phyloP scores from a whole-genome alignment of 1,140 invertebrate genomes.

The Plectus sambesii region DNA sequence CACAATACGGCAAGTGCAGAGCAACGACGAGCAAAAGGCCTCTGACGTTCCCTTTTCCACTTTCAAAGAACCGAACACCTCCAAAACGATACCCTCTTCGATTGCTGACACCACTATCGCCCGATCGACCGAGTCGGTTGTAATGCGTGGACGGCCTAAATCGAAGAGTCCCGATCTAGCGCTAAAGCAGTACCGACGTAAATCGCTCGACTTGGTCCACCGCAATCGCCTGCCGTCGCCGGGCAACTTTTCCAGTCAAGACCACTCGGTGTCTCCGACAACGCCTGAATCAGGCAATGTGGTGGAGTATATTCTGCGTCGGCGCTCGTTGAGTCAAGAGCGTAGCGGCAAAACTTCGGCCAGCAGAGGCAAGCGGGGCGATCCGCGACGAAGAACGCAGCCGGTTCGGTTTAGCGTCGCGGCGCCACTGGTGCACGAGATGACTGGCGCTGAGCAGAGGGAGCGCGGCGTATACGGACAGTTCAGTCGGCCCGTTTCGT shows the following conservation, averaged over 20 bases:
- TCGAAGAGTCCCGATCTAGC: conserved; percentile 11
- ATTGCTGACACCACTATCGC: not conserved
- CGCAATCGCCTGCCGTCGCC: conserved; percentile 47
- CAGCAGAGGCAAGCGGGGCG: conserved; percentile 12
- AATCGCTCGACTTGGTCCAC: conserved; percentile 47
- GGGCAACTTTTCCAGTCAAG: conserved; percentile 48
- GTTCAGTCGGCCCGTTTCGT: conserved; percentile 17
- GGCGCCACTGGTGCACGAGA: not conserved
- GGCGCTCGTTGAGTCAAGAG: conserved; percentile 46
- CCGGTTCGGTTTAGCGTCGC: conserved; percentile 16
- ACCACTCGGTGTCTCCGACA: conserved; percentile 48
- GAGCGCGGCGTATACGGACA: conserved; percentile 6
- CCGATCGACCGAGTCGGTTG: not conserved
- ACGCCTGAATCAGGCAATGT: conserved; percentile 45
- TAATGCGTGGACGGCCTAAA: not conserved
- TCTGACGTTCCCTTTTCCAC: conserved; percentile 7
- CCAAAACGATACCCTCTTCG: conserved; percentile 11
- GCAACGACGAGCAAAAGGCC: not conserved
- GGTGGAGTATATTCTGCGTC: conserved; percentile 27
- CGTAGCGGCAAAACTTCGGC: conserved; percentile 12
- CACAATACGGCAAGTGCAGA: conserved; percentile 42
- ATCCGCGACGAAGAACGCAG: conserved; percentile 24
- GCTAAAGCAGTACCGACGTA: conserved; percentile 16
- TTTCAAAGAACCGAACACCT: conserved; percentile 1
- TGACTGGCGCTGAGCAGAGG: conserved; percentile 2